Conservation (phyloP, 2,888 invertebrate species). For the Cecidostiba fungosa region DNA sequence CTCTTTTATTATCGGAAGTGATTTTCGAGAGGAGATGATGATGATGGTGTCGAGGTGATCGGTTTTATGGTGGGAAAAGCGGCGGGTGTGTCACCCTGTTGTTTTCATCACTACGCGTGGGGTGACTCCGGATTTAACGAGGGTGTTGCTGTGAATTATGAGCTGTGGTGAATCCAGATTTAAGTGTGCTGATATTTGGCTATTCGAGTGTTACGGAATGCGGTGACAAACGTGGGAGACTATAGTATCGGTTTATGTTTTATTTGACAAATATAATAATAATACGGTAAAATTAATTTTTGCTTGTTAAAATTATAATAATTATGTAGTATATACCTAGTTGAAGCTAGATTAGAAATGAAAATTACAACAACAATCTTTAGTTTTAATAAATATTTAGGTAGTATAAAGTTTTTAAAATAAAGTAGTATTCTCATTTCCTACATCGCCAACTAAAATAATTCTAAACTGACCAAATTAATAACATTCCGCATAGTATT, state of each 20-base stretch:
- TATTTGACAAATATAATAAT: too few species aligned
- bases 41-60: neutral
- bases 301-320: neutral
- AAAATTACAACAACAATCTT: too few species aligned
- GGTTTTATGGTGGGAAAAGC: constrained; percentile 3
- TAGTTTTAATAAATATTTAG: too few species aligned
- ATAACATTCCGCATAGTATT: too few species aligned
- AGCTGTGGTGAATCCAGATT: neutral
- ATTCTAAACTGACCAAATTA: too few species aligned
- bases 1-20: constrained; percentile 3
- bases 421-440: too few species aligned
- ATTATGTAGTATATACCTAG: too few species aligned
- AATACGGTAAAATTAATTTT: neutral
- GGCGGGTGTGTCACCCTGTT: neutral
- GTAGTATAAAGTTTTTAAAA: too few species aligned
- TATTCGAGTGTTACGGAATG: neutral
- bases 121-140: neutral
- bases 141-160: neutral
- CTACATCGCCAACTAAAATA: too few species aligned
- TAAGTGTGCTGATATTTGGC: neutral
- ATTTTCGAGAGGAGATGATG: neutral
- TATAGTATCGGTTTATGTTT: too few species aligned
- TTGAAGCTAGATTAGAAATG: too few species aligned
- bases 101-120: neutral
- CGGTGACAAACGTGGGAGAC: neutral